phyloP scores from a whole-genome alignment of 2,113 vertebrate species.

The Odobenus rosmarus region DNA sequence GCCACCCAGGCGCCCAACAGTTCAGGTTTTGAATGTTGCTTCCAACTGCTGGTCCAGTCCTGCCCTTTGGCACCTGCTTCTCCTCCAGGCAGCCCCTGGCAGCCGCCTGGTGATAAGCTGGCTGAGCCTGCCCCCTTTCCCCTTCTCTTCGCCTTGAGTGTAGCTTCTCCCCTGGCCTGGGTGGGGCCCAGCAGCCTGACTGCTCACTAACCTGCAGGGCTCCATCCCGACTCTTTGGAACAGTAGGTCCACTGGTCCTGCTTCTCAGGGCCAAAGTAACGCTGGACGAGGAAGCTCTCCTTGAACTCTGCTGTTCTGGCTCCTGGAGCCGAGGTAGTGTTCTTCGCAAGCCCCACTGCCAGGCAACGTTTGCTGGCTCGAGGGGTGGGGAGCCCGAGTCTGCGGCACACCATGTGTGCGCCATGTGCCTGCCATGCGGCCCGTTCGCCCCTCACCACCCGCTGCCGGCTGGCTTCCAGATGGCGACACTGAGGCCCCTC shows the following conservation, averaged over 20 bases:
- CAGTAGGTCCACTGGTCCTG: background rate
- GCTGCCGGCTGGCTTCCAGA: background rate
- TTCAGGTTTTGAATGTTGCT: background rate
- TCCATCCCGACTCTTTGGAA: background rate
- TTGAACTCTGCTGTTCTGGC: accelerated
- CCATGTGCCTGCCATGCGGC: accelerated
- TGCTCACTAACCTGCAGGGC: background rate
- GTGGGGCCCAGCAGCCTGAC: background rate
- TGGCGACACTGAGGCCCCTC: background rate
- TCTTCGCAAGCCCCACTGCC: background rate
- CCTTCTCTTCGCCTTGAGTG: background rate
- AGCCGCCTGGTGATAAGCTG: background rate
- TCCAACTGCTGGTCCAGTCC: slow-evolving; percentile 10
- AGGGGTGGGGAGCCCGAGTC: background rate
- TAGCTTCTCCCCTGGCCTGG: background rate
- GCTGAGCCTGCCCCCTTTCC: background rate
- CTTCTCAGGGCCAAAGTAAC: background rate
- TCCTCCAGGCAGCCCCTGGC: slow-evolving; percentile 27
- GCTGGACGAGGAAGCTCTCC: background rate
- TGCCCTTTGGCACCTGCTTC: background rate
- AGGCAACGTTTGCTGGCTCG: background rate
- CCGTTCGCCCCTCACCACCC: background rate
- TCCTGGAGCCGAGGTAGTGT: background rate
- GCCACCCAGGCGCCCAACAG: background rate
- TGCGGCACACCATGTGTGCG: no score